These are phyloP conservation scores for Hydropotes inermis DNA, from an alignment of 2,113 vertebrate genomes.

Conservation along the genomic window DNA sequence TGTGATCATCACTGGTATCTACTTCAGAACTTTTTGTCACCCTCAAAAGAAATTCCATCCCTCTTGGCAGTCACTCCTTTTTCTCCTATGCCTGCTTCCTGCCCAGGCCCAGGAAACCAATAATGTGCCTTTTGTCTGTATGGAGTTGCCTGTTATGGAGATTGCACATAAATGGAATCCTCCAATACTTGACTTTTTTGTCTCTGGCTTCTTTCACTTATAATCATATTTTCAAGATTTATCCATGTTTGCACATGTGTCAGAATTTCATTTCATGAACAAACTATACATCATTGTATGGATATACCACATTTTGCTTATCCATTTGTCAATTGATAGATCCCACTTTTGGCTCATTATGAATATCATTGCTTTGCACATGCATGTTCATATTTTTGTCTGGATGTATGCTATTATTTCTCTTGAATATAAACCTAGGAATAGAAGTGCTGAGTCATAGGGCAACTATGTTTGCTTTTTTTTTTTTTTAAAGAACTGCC, in stretches of 20 bases:
- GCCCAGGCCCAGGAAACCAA: not conserved
- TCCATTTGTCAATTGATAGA: not conserved
- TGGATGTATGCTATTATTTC: not conserved
- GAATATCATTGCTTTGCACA: not conserved
- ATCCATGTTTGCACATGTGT: not conserved
- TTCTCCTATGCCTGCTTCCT: accelerated
- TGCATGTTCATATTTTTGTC: not conserved
- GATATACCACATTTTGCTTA: not conserved
- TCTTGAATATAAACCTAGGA: not conserved
- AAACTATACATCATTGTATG: not conserved
- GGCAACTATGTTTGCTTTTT: not conserved
- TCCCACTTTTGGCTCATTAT: not conserved
- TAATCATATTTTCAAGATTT: not conserved
- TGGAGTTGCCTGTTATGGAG: not conserved
- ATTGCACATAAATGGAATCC: not conserved
- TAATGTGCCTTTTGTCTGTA: not conserved
- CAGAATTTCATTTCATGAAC: not conserved
- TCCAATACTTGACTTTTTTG: not conserved
- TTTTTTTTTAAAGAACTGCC: not conserved
- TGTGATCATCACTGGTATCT: not conserved
- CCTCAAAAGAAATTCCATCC: not conserved
- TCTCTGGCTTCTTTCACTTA: not conserved
- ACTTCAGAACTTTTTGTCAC: not conserved
- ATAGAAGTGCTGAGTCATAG: not conserved
- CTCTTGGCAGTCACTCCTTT: not conserved